Base-by-base conservation (phyloP, 2,888 invertebrate genomes). In the Ptycholaimellus sp. region DNA sequence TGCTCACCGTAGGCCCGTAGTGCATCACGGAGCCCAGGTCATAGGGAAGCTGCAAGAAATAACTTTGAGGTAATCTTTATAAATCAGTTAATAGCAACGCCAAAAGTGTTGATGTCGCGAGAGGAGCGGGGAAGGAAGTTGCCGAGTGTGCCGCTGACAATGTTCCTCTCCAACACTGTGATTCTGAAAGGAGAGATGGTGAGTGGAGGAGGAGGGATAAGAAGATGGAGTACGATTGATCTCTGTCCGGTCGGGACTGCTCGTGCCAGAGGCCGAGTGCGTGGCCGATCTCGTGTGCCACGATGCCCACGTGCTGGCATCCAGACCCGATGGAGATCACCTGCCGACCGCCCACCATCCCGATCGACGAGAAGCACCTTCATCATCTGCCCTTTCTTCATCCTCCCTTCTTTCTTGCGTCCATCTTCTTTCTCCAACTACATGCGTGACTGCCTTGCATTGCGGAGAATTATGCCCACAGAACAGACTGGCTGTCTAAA, bases 231-330 rank as follows among this genome's bases (percentile, higher is more conserved):
- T 54, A 48, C 39, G 49, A 52, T 17, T 40, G 30, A 38, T 54
- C 52, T 14, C 54, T 40, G 39, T 54, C 54, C 9, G 40, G 49
- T 1, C 54, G 46, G 28, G 49, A 42, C 34, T 54, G 54, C 32
- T 52, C 54, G 39, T 54, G 54, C 40, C 49, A 53, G 35, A 50
- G 49, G 5, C 54, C 54, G 3, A 54, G 46, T 4, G 53, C 47
- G 38, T 54, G 54, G 2, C 53, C 52, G 30, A 54, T 51, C 42
- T 54, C 54, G 35, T 55, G 54, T 16, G 47, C 43, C 14, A 53
- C 53, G 11, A 47, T 51, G 35, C 47, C 49, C n/a, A 49, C 40
- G 5, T 43, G 42, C n/a, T 49, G 49, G 41, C 54, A 54, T 6
- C 52, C 51, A 18, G 34, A 30, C 9, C 54, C 54, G 39, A 54